Evolutionary conservation across 2,888 invertebrate genomes (phyloP).

Genomic region (Macrophya alboannulata): DNA sequence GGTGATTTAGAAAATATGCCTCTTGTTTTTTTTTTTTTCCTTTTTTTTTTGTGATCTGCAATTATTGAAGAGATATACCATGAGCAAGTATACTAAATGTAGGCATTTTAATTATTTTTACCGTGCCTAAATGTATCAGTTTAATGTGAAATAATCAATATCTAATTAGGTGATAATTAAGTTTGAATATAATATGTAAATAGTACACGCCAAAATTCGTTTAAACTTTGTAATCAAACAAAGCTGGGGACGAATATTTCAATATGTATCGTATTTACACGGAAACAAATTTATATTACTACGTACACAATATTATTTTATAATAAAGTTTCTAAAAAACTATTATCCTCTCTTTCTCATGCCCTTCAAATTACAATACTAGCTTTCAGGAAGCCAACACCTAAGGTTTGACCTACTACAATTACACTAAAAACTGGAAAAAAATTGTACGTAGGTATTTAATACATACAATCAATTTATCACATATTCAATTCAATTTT

Average conservation of each 20-base stretch:
- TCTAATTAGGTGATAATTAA: constrained; percentile 18
- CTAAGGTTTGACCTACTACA: too few relatives aligned
- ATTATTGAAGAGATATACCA: neutral
- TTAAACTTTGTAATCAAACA: neutral
- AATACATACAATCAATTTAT: too few relatives aligned
- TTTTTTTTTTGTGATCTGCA: neutral
- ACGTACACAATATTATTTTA: constrained; percentile 54
- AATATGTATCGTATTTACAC: constrained; percentile 39
- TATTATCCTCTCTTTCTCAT: neutral
- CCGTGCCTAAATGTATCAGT: constrained; percentile 15
- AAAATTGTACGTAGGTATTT: too few relatives aligned
- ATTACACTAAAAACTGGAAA: too few relatives aligned
- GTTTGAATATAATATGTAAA: constrained; percentile 42
- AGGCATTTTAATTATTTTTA: constrained; percentile 31
- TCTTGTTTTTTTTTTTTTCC: neutral
- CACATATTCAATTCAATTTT: too few relatives aligned
- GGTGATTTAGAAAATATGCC: neutral
- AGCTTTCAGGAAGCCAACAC: neutral
- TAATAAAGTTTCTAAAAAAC: constrained; percentile 56
- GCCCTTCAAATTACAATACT: neutral
- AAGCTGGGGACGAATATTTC: constrained; percentile 17
- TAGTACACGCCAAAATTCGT: constrained; percentile 39
- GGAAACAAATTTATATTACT: constrained; percentile 53
- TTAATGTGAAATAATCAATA: constrained; percentile 2
- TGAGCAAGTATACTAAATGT: neutral